Evolutionary conservation across 2,888 invertebrate species (phyloP), one percentile per base, ranked within the genome.

Genomic region (Melolontha melolontha): DNA sequence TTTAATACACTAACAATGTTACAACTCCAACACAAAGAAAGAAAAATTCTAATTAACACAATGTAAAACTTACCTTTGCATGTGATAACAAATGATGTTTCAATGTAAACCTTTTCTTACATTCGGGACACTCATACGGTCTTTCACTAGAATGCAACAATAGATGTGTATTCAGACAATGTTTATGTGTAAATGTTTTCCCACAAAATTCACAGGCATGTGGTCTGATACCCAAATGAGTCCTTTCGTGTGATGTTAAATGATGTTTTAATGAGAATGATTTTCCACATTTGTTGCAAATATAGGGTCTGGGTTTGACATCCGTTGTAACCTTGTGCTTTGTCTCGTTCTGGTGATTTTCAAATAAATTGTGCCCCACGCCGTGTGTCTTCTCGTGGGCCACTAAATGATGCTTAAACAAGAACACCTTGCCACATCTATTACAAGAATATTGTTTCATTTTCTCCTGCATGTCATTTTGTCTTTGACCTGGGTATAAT

Each of bases 11-110:
- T 6, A 10, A 34, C 2, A 5, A 34, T 10, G 22, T 10, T 34
- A 34, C 1, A 34, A 34, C 2, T 5, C 7, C 34, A 34, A 34
- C 6, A 34, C 34, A 34, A 34, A 34, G 5, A 34, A 5, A 34
- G 1, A 6, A 34, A 34, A 5, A 6, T 10, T 34, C 10, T 34
- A 10, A 34, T 34, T 34, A 1, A 6, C 2, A 34, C 7, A 34
- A 34, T 34, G 10, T 6, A 65, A 27, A 50, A 70, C 85, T 83
- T 77, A 90, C 92, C 79, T 92, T 87, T 11, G 91, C 90, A 83
- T 93, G 93, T 70, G 93, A 92, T 69, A 93, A 88, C 75, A 94
- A 86, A 83, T 94, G 94, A 83, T 94, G 94, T 80, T 94, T 94
- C 68, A 94, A 84, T 0, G 94, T 94, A 79, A 94, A 94, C 70